phyloP scores from a whole-genome alignment of 2,113 vertebrate species.

The human region GRCh38 chr7:69948001-69948500 shows the following conservation, averaged over 20 bases:
- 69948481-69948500: background rate
- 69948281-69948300: background rate
- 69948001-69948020: background rate
- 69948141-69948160: conserved; percentile 50
- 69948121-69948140: conserved; percentile 51
- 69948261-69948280: background rate
- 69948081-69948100: conserved; percentile 48
- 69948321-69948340: background rate
- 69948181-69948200: background rate
- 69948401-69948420: background rate
- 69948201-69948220: background rate
- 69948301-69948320: background rate
- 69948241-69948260: background rate
- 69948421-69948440: background rate
- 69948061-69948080: conserved; percentile 52
- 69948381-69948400: background rate
- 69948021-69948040: background rate
- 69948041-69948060: background rate
- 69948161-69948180: background rate
- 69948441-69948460: background rate
- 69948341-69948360: background rate
- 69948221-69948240: background rate
- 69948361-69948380: background rate
- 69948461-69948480: background rate
- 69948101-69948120: conserved; percentile 51